Percentiles rank a stretch among this genome's conserved stretches.
Evolutionary conservation across 2,888 invertebrate genomes (phyloP).

Genomic region (Drosophila greeni): DNA sequence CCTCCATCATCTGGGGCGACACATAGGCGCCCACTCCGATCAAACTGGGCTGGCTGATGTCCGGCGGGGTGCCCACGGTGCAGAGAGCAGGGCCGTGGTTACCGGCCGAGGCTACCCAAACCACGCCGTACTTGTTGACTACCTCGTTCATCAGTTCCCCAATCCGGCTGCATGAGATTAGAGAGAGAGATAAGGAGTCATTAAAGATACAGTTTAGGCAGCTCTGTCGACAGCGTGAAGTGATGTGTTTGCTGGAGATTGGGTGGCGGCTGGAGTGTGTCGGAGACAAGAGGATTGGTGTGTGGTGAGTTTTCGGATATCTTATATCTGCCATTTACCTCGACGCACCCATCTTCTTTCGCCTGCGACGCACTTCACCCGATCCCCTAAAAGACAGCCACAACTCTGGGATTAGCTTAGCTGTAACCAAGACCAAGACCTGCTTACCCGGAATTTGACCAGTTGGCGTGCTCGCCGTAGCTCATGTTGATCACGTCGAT

Average conservation of each 20-base stretch:
- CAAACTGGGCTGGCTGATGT: conserved; percentile 89
- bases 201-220: neutral
- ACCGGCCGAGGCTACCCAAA: conserved; percentile 96
- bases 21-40: conserved; percentile 98
- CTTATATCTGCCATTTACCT: conserved; percentile 61
- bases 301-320: conserved; percentile 12
- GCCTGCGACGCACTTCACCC: conserved; percentile 66
- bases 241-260: conserved; percentile 7
- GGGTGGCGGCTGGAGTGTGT: conserved; percentile 20
- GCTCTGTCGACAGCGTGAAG: conserved; percentile 8
- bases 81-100: conserved; percentile 88
- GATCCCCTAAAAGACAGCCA: conserved; percentile 30
- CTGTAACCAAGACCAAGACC: neutral
- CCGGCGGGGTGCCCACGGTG: conserved; percentile 94
- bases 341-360: conserved; percentile 53
- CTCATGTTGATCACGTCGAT: conserved; percentile 98
- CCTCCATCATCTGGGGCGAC: conserved; percentile 97
- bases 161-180: conserved; percentile 83
- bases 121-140: conserved; percentile 93
- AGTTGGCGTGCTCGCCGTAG: conserved; percentile 96
- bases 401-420: conserved; percentile 25
- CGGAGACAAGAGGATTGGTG: conserved; percentile 25
- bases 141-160: conserved; percentile 91
- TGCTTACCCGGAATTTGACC: conserved; percentile 91
- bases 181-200: neutral